Percentiles rank a stretch among this genome's conserved stretches.
Conservation (phyloP, 1,140 invertebrate species). For the Heliothis subflexa region DNA sequence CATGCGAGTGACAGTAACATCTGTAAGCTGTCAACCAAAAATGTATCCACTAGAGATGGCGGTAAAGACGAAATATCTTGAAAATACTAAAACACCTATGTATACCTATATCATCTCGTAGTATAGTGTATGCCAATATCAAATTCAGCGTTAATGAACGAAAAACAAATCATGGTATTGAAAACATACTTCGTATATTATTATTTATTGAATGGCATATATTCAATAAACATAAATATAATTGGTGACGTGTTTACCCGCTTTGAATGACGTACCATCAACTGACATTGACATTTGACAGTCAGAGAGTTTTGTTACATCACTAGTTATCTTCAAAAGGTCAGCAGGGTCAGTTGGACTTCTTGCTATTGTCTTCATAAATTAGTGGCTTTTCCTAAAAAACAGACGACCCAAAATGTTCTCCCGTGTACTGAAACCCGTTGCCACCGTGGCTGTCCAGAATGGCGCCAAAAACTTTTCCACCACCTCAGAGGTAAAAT, state of each 20-base stretch:
- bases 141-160: not conserved
- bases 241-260: conserved; percentile 25
- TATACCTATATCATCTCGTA: too few species aligned
- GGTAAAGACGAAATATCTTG: too few species aligned
- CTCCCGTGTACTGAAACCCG: conserved; percentile 85
- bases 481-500: conserved; percentile 85
- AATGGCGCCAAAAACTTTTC: conserved; percentile 86
- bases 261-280: not conserved
- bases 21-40: not conserved
- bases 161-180: not conserved
- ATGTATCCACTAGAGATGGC: not conserved
- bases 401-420: conserved; percentile 81
- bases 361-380: conserved; percentile 53
- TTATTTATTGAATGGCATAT: not conserved
- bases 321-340: conserved; percentile 80
- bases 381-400: conserved; percentile 57
- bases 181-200: not conserved
- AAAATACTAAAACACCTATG: too few species aligned
- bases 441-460: conserved; percentile 75
- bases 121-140: too few species aligned
- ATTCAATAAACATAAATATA: not conserved
- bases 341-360: conserved; percentile 76
- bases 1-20: not conserved
- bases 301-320: conserved; percentile 55
- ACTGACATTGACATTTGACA: not conserved